Evolutionary conservation across 35 echinoderm and acorn worm genomes (phyloP).

Genomic region (Ptychodera flava): DNA sequence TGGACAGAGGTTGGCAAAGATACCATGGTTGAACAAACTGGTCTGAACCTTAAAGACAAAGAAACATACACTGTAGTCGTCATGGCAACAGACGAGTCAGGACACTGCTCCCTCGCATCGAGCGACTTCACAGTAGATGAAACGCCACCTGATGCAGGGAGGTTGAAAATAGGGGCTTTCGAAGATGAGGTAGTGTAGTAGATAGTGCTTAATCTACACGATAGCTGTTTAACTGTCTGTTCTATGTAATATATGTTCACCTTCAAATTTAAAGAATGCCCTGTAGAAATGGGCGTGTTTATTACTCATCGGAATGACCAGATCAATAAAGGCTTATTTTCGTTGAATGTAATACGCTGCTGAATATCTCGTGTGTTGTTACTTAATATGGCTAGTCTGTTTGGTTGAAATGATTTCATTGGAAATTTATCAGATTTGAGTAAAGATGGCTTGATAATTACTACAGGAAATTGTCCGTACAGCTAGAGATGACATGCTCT

Average conservation of each 20-base stretch:
- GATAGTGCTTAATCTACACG: not conserved
- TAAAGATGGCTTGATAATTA: not conserved
- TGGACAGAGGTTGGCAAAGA: conserved; percentile 11
- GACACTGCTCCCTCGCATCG: conserved; percentile 19
- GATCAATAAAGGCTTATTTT: not conserved
- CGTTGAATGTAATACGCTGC: not conserved
- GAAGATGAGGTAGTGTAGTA: not conserved
- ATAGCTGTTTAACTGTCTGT: not conserved
- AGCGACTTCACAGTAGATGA: conserved; percentile 22
- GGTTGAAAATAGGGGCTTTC: conserved; percentile 16
- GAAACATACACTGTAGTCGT: conserved; percentile 11
- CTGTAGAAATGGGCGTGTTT: not conserved
- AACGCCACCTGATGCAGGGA: conserved; percentile 21
- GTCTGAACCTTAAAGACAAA: conserved; percentile 10
- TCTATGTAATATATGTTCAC: not conserved
- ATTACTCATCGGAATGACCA: not conserved
- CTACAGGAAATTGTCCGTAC: conserved; percentile 10
- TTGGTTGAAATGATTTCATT: no score
- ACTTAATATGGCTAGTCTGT: no score
- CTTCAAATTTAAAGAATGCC: not conserved
- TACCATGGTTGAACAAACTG: conserved; percentile 14
- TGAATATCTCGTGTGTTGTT: no score
- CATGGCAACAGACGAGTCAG: no score
- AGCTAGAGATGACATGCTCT: not conserved
- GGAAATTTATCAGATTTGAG: no score